Percentiles rank a stretch among this genome's conserved stretches.
These are phyloP conservation scores for Lycaon pictus DNA, from an alignment of 2,113 vertebrate species.

Conservation along the genomic window DNA sequence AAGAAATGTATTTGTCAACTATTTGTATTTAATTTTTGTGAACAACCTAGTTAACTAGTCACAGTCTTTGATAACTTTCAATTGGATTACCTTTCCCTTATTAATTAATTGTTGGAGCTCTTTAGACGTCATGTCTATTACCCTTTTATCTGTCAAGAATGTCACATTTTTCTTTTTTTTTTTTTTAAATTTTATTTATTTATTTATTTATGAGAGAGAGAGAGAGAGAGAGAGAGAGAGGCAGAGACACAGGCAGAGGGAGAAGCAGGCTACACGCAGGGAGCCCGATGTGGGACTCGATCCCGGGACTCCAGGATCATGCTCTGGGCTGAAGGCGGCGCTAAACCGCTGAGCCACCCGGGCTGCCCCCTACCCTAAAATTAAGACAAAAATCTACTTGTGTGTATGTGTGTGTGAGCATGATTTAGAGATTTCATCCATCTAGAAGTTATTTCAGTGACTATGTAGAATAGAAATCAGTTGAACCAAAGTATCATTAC, in stretches of 20 bases:
- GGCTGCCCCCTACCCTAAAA: background rate
- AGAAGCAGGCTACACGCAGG: no score
- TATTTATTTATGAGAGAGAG: no score
- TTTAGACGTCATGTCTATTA: background rate
- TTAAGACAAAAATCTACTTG: background rate
- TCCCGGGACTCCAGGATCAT: no score
- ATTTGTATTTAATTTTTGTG: constrained; percentile 34
- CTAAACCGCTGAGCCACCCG: no score
- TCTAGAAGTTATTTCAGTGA: constrained; percentile 8
- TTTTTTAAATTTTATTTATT: no score
- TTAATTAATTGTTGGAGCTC: background rate
- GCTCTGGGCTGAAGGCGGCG: no score
- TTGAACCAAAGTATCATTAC: background rate
- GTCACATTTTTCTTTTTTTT: background rate
- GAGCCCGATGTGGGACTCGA: no score
- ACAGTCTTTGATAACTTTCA: background rate
- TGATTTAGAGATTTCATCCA: background rate
- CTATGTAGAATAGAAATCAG: background rate
- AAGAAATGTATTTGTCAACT: background rate
- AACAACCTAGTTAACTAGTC: background rate
- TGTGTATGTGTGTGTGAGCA: background rate
- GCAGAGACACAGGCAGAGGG: no score
- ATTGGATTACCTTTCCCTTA: background rate
- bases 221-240: no score
- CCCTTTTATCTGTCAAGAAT: background rate